Percentiles rank a stretch among this genome's conserved stretches.
phyloP scores from a whole-genome alignment of 2,888 invertebrate genomes.

The Sycophila texana region DNA sequence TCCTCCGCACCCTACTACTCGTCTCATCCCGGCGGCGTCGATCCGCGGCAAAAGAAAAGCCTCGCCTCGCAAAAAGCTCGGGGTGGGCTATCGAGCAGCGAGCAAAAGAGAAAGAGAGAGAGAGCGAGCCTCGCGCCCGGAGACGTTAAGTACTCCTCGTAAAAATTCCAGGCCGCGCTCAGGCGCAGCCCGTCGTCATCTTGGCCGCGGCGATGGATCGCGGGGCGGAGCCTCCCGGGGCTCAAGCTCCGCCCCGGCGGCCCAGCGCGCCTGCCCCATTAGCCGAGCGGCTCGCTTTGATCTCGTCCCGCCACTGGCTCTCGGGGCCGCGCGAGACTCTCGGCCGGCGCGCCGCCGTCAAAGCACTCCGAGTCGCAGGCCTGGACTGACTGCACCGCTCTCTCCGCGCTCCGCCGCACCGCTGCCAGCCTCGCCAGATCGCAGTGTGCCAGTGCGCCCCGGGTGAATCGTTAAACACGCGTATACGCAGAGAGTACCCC shows the following conservation, averaged over 20 bases:
- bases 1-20: too few relatives aligned
- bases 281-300: conserved; percentile 56
- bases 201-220: conserved; percentile 65
- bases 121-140: background rate
- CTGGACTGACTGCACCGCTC: conserved; percentile 64
- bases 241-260: conserved; percentile 45
- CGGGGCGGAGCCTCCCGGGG: conserved; percentile 51
- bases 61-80: too few relatives aligned
- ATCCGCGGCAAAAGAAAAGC: conserved; percentile 4
- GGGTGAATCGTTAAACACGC: background rate
- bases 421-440: background rate
- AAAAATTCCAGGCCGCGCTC: conserved; percentile 72
- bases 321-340: conserved; percentile 66
- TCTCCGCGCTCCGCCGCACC: background rate
- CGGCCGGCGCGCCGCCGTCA: conserved; percentile 61
- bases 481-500: too few relatives aligned
- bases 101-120: background rate
- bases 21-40: too few relatives aligned
- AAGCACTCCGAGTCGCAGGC: conserved; percentile 75
- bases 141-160: conserved; percentile 74
- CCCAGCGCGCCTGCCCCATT: conserved; percentile 38
- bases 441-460: conserved; percentile 3
- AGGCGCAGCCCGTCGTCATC: conserved; percentile 66
- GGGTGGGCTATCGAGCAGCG: background rate
- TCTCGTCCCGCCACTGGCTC: conserved; percentile 63